phyloP scores from a whole-genome alignment of 2,888 invertebrate genomes.

The Leptinotarsa tumamoca region DNA sequence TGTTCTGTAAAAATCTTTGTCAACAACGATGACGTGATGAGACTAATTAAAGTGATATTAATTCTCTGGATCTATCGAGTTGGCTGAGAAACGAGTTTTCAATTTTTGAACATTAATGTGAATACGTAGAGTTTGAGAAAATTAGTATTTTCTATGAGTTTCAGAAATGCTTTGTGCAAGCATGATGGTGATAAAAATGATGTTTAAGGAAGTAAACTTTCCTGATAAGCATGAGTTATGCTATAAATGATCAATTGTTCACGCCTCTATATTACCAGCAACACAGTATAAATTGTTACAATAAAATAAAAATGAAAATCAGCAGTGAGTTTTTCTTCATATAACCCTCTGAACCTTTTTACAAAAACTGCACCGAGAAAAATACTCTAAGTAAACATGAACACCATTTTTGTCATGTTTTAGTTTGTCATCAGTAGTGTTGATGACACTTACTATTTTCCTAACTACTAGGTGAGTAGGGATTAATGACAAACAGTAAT shows the following conservation, averaged over 20 bases:
- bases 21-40: background rate
- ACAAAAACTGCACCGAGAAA: no score
- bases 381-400: no score
- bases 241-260: slow-evolving; percentile 27
- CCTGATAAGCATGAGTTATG: slow-evolving; percentile 22
- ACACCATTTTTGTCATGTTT: no score
- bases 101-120: slow-evolving; percentile 21
- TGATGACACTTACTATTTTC: no score
- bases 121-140: slow-evolving; percentile 13
- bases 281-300: slow-evolving; percentile 31
- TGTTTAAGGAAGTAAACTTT: slow-evolving; percentile 10
- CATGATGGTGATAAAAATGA: slow-evolving; percentile 19
- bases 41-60: background rate
- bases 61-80: slow-evolving; percentile 16
- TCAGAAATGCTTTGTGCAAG: slow-evolving; percentile 25
- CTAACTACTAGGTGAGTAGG: no score
- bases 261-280: slow-evolving; percentile 30
- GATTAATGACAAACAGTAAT: no score
- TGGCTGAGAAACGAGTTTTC: slow-evolving; percentile 18
- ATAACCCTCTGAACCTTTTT: background rate
- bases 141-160: slow-evolving; percentile 17
- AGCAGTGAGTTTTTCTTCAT: background rate
- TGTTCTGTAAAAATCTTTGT: background rate
- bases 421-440: no score
- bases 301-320: slow-evolving; percentile 21